Conservation (phyloP, 2,797 vertebrate genomes). For the Amniataba percoides region DNA sequence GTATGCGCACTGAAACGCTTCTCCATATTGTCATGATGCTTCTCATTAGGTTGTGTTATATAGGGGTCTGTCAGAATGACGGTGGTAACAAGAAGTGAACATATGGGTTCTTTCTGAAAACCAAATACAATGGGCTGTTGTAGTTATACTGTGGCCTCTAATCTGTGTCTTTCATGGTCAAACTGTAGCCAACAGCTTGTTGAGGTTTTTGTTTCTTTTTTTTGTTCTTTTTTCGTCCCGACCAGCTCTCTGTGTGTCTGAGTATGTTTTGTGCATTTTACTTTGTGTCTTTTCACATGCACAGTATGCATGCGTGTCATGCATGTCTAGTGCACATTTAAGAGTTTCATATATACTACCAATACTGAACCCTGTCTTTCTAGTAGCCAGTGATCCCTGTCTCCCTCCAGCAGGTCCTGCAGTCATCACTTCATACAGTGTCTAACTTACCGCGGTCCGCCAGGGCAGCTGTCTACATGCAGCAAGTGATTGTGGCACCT, state of each 20-base stretch:
- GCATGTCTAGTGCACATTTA: neutral
- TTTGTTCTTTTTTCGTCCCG: constrained; percentile 3
- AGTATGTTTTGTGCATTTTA: neutral
- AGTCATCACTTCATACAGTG: constrained; percentile 42
- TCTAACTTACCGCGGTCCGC: constrained; percentile 68
- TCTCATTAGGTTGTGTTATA: constrained; percentile 20
- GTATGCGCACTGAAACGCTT: constrained; percentile 11
- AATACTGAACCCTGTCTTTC: neutral
- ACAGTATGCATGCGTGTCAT: neutral
- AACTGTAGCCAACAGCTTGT: constrained; percentile 32
- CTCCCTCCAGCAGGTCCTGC: constrained; percentile 20
- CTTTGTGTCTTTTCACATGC: neutral
- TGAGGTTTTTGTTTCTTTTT: constrained; percentile 31
- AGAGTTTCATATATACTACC: neutral
- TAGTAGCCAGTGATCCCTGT: constrained; percentile 20
- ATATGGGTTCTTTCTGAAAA: constrained; percentile 46
- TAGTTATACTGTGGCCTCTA: constrained; percentile 30
- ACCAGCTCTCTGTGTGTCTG: constrained; percentile 4
- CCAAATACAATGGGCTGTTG: constrained; percentile 48
- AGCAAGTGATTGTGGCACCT: constrained; percentile 70
- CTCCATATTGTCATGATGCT: constrained; percentile 31
- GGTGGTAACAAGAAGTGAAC: constrained; percentile 36
- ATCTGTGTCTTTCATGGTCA: constrained; percentile 45
- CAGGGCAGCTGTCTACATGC: constrained; percentile 74
- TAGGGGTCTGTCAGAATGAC: constrained; percentile 14